These are phyloP conservation scores for Tamias sibiricus DNA, from an alignment of 2,113 vertebrate genomes.

Conservation along the genomic window DNA sequence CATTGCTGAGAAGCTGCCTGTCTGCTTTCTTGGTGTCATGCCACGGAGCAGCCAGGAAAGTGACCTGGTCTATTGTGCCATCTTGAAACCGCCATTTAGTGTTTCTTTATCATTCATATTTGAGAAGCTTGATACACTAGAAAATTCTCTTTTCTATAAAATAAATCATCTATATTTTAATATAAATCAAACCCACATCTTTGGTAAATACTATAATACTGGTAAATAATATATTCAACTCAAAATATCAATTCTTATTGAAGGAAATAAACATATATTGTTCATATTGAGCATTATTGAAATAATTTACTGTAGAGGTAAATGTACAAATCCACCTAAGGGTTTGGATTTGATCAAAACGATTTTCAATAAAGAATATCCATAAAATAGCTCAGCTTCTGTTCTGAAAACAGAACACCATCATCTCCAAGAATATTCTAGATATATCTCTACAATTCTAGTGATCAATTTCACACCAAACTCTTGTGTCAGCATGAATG, in stretches of 20 bases:
- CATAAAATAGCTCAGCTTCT: background rate
- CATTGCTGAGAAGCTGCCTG: no score
- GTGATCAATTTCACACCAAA: background rate
- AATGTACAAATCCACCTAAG: background rate
- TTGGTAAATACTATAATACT: background rate
- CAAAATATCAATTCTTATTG: constrained; percentile 18
- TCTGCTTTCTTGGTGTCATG: no score
- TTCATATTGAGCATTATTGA: background rate
- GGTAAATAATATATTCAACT: background rate
- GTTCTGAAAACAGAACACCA: background rate
- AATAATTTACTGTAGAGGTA: background rate
- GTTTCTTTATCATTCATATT: background rate
- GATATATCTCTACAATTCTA: background rate
- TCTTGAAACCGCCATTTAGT: background rate
- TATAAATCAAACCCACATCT: background rate
- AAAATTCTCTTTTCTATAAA: background rate
- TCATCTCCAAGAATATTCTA: background rate
- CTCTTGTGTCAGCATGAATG: background rate
- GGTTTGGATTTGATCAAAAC: background rate
- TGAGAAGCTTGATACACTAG: background rate
- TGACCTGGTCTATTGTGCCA: no score
- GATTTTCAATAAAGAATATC: constrained; percentile 24
- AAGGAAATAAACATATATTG: background rate
- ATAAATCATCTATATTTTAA: background rate
- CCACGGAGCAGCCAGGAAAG: no score